Conservation (phyloP, 2,797 vertebrate species). For the Channa striata region DNA sequence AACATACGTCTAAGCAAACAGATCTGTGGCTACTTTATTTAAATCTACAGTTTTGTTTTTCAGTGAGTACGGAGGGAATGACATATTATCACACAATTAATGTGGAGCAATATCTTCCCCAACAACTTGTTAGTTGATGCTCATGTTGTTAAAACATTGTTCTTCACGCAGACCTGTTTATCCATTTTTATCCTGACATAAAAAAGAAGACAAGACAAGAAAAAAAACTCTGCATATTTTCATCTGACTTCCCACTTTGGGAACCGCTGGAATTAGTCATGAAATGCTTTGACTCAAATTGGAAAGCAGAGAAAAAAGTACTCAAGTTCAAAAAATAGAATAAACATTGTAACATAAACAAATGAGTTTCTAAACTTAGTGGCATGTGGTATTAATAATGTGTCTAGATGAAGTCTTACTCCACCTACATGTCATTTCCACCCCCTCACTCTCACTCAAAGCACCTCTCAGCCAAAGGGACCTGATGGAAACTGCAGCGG, state of each 20-base stretch:
- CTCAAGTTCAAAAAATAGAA: not conserved
- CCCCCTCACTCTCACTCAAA: conserved; percentile 38
- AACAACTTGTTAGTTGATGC: no score
- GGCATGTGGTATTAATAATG: conserved; percentile 1
- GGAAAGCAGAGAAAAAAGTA: not conserved
- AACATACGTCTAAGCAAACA: no score
- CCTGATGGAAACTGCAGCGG: conserved; percentile 19
- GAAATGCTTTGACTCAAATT: not conserved
- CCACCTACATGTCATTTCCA: conserved; percentile 33
- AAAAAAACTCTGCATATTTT: no score
- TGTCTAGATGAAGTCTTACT: conserved; percentile 38
- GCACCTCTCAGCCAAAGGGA: conserved; percentile 11
- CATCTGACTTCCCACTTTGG: not conserved
- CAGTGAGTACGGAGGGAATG: no score
- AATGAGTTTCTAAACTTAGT: conserved; percentile 21
- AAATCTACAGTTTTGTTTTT: no score
- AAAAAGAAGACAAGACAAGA: not conserved
- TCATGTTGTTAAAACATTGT: no score
- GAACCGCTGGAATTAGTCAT: not conserved
- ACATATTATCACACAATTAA: no score
- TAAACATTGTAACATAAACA: not conserved
- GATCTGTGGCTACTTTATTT: no score
- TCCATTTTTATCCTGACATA: not conserved
- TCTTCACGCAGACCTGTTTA: no score
- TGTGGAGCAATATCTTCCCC: no score